Evolutionary conservation across 1,140 invertebrate species (phyloP).

Genomic region (Dendroctonus valens): DNA sequence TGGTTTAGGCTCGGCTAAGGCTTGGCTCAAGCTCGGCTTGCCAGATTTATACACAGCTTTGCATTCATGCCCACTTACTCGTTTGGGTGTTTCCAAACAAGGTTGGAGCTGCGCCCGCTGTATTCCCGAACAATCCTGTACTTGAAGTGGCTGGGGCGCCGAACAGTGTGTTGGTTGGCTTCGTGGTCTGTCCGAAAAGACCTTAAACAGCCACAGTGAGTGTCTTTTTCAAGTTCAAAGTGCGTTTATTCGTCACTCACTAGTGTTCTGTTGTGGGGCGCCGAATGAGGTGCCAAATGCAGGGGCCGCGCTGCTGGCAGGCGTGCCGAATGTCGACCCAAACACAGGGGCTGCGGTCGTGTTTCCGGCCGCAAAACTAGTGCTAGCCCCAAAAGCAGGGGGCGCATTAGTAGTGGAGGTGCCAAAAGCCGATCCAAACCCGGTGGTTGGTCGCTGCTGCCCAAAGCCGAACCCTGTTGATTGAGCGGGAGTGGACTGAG

Average conservation of each 20-base stretch:
- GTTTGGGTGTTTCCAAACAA: slow-evolving; percentile 39
- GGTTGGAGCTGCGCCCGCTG: slow-evolving; percentile 37
- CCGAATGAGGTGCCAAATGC: slow-evolving; percentile 50
- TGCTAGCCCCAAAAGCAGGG: slow-evolving; percentile 37
- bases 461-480: slow-evolving; percentile 32
- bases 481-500: slow-evolving; percentile 26
- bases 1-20: too few relatives aligned
- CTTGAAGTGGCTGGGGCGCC: slow-evolving; percentile 48
- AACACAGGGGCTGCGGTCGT: slow-evolving; percentile 32
- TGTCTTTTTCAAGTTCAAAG: not conserved
- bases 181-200: slow-evolving; percentile 49
- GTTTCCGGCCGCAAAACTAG: slow-evolving; percentile 22
- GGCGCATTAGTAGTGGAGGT: slow-evolving; percentile 37
- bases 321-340: slow-evolving; percentile 51
- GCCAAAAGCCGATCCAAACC: slow-evolving; percentile 43
- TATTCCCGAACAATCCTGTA: slow-evolving; percentile 34
- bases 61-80: slow-evolving; percentile 24
- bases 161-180: slow-evolving; percentile 46
- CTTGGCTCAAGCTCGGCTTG: not conserved
- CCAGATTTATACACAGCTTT: too few relatives aligned
- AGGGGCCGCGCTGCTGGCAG: slow-evolving; percentile 48
- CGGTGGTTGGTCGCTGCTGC: slow-evolving; percentile 23
- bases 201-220: not conserved
- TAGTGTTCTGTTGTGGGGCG: slow-evolving; percentile 32
- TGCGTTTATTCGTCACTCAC: not conserved